phyloP scores from a whole-genome alignment of 2,113 vertebrate genomes.

The Pteronura brasiliensis region DNA sequence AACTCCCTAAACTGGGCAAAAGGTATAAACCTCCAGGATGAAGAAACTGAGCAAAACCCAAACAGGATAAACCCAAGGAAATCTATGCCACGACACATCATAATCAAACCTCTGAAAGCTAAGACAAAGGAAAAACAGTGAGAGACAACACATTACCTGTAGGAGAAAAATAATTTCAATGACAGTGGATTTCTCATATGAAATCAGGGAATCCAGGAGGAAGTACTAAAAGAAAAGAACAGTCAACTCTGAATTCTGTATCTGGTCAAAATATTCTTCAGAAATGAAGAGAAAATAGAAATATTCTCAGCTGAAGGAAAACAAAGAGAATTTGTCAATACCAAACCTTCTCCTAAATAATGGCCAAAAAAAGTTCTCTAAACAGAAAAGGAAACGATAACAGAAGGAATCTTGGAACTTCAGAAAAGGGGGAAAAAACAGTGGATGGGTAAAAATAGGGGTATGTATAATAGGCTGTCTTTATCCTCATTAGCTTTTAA shows the following conservation, averaged over 20 bases:
- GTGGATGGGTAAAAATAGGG: neutral
- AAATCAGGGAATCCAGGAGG: neutral
- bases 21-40: slow-evolving; percentile 31
- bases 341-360: neutral
- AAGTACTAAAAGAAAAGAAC: slow-evolving; percentile 26
- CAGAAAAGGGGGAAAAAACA: neutral
- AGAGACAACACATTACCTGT: neutral
- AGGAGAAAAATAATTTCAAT: neutral
- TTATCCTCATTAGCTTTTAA: slow-evolving; percentile 14
- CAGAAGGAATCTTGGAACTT: neutral
- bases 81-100: neutral
- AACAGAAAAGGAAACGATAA: slow-evolving; percentile 8
- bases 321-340: neutral
- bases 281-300: slow-evolving; percentile 43
- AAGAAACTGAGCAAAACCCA: slow-evolving; percentile 14
- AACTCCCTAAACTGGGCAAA: neutral
- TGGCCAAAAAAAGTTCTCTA: neutral
- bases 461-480: neutral
- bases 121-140: neutral
- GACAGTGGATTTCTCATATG: neutral
- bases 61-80: slow-evolving; percentile 12
- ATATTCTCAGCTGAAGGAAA: neutral
- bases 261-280: slow-evolving; percentile 26
- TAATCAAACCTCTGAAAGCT: slow-evolving; percentile 17
- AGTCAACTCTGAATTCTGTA: neutral